Percentiles rank a stretch among this genome's conserved stretches.
phyloP scores from a whole-genome alignment of 2,113 vertebrate genomes.

The Platanista minor region DNA sequence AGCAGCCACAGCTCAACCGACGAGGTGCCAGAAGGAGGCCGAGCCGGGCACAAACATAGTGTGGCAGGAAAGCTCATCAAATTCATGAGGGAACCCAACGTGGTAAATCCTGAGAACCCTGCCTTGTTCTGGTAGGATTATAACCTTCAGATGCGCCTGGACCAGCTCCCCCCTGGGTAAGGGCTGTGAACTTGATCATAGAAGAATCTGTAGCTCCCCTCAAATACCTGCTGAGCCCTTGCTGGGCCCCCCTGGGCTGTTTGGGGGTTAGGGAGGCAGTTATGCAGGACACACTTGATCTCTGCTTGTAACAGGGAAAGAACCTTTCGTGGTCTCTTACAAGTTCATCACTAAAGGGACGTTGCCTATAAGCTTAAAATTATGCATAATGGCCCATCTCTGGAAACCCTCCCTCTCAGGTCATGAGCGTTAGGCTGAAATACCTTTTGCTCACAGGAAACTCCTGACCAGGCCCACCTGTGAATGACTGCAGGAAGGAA shows the following conservation, averaged over 20 bases:
- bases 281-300: too few relatives aligned
- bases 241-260: neutral
- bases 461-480: neutral
- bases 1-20: rapidly evolving
- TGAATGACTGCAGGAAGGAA: neutral
- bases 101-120: rapidly evolving
- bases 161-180: neutral
- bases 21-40: neutral
- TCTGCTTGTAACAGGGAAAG: neutral
- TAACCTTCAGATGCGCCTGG: neutral
- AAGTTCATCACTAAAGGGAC: neutral
- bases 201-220: neutral
- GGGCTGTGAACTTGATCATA: neutral
- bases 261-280: neutral
- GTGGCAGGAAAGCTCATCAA: neutral
- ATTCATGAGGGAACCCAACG: rapidly evolving
- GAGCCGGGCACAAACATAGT: too few relatives aligned
- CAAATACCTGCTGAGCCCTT: too few relatives aligned
- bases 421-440: neutral
- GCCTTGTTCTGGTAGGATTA: neutral
- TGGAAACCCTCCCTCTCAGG: neutral
- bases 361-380: neutral
- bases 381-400: neutral
- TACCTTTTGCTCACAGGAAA: neutral
- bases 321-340: neutral